These are phyloP conservation scores for Agrotis ipsilon DNA, from an alignment of 2,888 invertebrate genomes.

Conservation along the genomic window DNA sequence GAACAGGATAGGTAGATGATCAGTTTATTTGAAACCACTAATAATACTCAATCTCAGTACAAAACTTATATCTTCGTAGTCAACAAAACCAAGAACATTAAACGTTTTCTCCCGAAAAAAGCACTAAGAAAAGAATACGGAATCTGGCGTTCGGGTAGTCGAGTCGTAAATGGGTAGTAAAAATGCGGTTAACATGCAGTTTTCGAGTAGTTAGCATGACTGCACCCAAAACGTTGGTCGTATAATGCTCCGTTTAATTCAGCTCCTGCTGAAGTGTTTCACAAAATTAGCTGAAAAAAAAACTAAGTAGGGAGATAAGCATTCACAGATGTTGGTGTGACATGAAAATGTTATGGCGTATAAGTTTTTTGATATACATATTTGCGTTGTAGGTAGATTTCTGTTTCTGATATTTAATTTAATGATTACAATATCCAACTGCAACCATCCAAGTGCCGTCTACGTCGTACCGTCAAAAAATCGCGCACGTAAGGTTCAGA, in stretches of 20 bases:
- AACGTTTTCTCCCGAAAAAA: slow-evolving; percentile 7
- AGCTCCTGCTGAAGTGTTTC: slow-evolving; percentile 15
- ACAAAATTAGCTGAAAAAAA: not conserved
- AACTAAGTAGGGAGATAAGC: too few species aligned
- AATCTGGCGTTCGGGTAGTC: slow-evolving; percentile 34
- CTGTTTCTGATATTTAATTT: not conserved
- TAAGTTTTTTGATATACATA: not conserved
- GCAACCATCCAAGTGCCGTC: too few species aligned
- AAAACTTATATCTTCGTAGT: slow-evolving; percentile 16
- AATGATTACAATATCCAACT: too few species aligned
- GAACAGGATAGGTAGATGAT: too few species aligned
- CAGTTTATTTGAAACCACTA: not conserved
- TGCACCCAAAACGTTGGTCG: slow-evolving; percentile 36
- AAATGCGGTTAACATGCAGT: slow-evolving; percentile 59
- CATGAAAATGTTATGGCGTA: not conserved
- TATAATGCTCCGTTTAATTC: slow-evolving; percentile 35
- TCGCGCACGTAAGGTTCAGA: too few species aligned
- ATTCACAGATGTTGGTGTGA: not conserved
- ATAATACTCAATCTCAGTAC: not conserved
- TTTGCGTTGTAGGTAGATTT: not conserved
- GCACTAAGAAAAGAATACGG: slow-evolving; percentile 28
- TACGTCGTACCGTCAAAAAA: too few species aligned
- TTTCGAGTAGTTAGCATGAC: slow-evolving; percentile 45
- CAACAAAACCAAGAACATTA: slow-evolving; percentile 5
- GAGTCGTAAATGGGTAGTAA: slow-evolving; percentile 57